Evolutionary conservation across 1,140 invertebrate species (phyloP).

Genomic region (Centruroides sculpturatus): DNA sequence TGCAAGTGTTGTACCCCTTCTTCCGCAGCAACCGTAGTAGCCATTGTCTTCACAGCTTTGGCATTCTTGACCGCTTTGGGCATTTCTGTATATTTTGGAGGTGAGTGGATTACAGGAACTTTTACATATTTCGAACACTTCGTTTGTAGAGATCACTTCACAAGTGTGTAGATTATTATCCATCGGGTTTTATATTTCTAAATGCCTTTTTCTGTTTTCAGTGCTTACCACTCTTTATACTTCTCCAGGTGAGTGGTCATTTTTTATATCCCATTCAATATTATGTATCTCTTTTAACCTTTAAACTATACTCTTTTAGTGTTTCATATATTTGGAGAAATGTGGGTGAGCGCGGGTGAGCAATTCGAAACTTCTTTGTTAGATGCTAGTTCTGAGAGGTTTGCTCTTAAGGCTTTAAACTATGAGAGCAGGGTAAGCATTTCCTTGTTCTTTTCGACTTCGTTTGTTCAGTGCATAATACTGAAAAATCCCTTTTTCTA

Average conservation of each 20-base stretch:
- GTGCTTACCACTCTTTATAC: not conserved
- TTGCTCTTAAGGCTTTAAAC: constrained; percentile 40
- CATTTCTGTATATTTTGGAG: constrained; percentile 58
- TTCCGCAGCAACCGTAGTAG: constrained; percentile 49
- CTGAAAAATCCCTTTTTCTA: constrained; percentile 21
- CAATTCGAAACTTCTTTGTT: constrained; percentile 42
- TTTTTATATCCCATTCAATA: not conserved
- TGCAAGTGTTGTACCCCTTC: constrained; percentile 21
- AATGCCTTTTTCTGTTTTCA: not conserved
- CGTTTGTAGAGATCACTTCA: constrained; percentile 19
- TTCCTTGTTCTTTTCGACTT: not conserved
- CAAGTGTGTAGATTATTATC: no score
- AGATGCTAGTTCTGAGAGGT: constrained; percentile 36
- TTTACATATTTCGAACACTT: no score
- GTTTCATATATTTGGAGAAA: constrained; percentile 35
- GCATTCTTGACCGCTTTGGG: constrained; percentile 28
- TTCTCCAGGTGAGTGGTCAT: no score
- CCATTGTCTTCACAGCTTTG: constrained; percentile 46
- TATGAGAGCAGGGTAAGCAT: constrained; percentile 43
- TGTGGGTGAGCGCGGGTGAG: constrained; percentile 49
- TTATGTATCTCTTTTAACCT: no score
- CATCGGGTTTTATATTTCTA: no score
- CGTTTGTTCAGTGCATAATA: not conserved
- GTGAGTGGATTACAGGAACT: constrained; percentile 25
- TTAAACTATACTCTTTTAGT: not conserved